Evolutionary conservation across 2,888 invertebrate species (phyloP), one percentile per base, ranked within the genome.

Genomic region (Drosophila parthenogenetica): DNA sequence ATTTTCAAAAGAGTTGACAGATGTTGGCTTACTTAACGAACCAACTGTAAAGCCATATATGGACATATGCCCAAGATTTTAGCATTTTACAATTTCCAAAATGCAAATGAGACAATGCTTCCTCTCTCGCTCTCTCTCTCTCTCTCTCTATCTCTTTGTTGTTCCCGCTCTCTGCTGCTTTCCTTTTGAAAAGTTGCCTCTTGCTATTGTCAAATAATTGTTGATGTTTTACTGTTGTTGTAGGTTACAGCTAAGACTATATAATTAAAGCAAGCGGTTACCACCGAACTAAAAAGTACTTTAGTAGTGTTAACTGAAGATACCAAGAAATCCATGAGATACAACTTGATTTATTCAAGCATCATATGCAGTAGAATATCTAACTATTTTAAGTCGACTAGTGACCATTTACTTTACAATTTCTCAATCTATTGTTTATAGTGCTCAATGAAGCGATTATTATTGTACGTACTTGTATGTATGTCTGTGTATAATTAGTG

Each of bases 271-370:
- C 46, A 76, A 74, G 78, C 81, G 87, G 84, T 60, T 76, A 84
- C 87, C 84, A 87, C 84, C 84, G 87, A 85, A 69, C 64, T 32
- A 22, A 57, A 54, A 68, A 29, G 49, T 81, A 81, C 77, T 79
- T 79, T 80, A 76, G 70, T 71, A 80, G 69, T 72, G 72, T 60
- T 66, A 69, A 62, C 63, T 64, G 59, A 54, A 59, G 35, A 53
- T 48, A 13, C 48, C 40, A 54, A 45, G 35, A 17, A 69, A 50
- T 50, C 54, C 16, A 14, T 16, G 17, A 66, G 10, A 49, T 13
- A 19, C 22, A 37, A 29, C 22, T 29, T 29, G 29, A 29, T 29
- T 29, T 1, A 29, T 8, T 29, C 29, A 29, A 29, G 29, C 22
- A 22, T n/a, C 25, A 25, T 25, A 25, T 25, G 25, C 25, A 8